Evolutionary conservation across 2,797 vertebrate genomes (phyloP), one percentile per base, ranked within the genome.

Genomic region (Falco naumanni): DNA sequence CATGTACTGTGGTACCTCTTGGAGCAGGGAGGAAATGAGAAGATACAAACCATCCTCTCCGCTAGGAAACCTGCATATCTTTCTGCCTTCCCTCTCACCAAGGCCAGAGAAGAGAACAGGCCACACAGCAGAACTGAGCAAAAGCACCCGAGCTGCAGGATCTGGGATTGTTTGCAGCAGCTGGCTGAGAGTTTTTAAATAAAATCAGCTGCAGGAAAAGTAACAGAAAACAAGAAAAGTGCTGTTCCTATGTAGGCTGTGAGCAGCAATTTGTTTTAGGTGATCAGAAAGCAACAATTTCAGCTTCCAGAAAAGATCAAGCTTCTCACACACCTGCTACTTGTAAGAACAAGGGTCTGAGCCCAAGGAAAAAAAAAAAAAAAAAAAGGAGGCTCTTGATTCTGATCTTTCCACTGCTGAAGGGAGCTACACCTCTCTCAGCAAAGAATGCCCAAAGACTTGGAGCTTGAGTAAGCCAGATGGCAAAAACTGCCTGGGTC

Each of bases 71-170:
- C 66, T 66, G 29, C 63, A 25, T 33, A 33, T 19, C 18, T 33
- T 60, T 25, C 59, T 54, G 72, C 56, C 11, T 68, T 79, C 20
- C 17, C 56, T 33, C 56, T 77, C 37, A 59, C 41, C 1, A 0
- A 77, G 7, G 29, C 48, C 10, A 1, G 13, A 9, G 14, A 3
- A 1, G 25, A 37, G 21, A 87, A 43, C 11, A 77, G 39, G 51
- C 10, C 37, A 74, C n/a, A 53, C 28, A 70, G 14, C 26, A 82
- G 18, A 87, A 61, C 21, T 12, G 24, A 84, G 77, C 15, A 47
- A 78, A 75, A 84, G 37, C 47, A 34, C 5, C 24, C 0, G 0
- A 54, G 26, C 0, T 65, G 21, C 47, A 86, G 28, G 43, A 79
- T 71, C 51, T 57, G 31, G 20, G 43, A 53, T 9, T 22, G 29